phyloP scores from a whole-genome alignment of 1,140 invertebrate genomes.

The Drosophila ambigua region DNA sequence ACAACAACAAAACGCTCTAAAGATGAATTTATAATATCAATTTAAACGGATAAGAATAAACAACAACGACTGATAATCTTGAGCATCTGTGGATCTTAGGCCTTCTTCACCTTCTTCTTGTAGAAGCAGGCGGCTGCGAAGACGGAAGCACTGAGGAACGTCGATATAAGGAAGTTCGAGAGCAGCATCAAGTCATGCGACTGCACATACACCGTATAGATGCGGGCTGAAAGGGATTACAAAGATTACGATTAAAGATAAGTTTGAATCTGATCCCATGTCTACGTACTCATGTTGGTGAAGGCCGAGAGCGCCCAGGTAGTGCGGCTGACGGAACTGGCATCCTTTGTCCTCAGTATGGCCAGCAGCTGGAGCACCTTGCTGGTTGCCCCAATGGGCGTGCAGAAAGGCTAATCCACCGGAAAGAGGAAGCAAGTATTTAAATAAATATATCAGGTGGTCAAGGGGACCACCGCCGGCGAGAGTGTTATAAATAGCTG shows the following conservation, averaged over 20 bases:
- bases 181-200: conserved; percentile 87
- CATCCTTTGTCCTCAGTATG: conserved; percentile 87
- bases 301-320: conserved; percentile 90
- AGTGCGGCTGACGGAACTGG: conserved; percentile 87
- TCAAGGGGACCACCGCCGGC: not conserved
- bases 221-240: conserved; percentile 85
- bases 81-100: conserved; percentile 37
- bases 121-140: conserved; percentile 86
- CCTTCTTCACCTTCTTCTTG: conserved; percentile 72
- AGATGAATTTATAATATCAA: conserved; percentile 39
- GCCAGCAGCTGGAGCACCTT: conserved; percentile 88
- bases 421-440: conserved; percentile 42
- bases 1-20: conserved; percentile 16
- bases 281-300: conserved; percentile 87
- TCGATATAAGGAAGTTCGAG: conserved; percentile 87
- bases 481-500: conserved; percentile 62
- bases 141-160: conserved; percentile 86
- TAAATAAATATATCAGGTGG: conserved; percentile 39
- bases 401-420: conserved; percentile 87
- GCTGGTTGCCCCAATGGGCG: conserved; percentile 88
- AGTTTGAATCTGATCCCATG: not conserved
- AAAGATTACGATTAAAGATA: conserved; percentile 17
- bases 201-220: conserved; percentile 88
- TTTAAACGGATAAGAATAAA: conserved; percentile 39
- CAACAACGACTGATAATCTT: conserved; percentile 44